phyloP scores from a whole-genome alignment of 1,140 invertebrate genomes.

The Zaprionus ornatus region DNA sequence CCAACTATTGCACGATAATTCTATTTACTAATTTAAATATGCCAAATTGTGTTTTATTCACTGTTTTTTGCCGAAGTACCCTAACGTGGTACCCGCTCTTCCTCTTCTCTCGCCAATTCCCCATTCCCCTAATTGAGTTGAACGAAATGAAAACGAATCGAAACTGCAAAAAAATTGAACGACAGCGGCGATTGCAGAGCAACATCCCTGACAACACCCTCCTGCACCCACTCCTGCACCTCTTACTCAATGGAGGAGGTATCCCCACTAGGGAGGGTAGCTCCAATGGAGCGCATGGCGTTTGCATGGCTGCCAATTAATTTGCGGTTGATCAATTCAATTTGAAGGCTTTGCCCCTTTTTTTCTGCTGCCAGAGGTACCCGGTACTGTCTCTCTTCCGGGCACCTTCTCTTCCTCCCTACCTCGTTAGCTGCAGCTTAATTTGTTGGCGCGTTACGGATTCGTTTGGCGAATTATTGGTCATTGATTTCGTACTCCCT shows the following conservation, averaged over 20 bases:
- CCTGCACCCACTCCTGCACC: constrained; percentile 9
- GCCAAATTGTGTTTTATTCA: constrained; percentile 77
- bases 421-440: constrained; percentile 9
- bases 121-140: constrained; percentile 67
- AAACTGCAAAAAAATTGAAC: constrained; percentile 40
- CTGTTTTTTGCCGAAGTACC: background rate
- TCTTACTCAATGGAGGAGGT: constrained; percentile 11
- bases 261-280: constrained; percentile 2
- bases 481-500: constrained; percentile 73
- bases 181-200: background rate
- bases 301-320: constrained; percentile 81
- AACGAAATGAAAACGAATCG: constrained; percentile 57
- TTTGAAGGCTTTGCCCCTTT: constrained; percentile 65
- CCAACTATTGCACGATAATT: constrained; percentile 65
- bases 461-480: constrained; percentile 79
- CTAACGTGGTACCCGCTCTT: background rate
- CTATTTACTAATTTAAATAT: constrained; percentile 82
- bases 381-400: background rate
- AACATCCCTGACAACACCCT: background rate
- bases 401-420: background rate
- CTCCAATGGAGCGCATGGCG: constrained; percentile 52
- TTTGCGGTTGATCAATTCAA: constrained; percentile 84
- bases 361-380: background rate
- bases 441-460: constrained; percentile 53
- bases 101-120: background rate